Evolutionary conservation across 2,113 vertebrate species (phyloP).

Genomic region (Hucho hucho): DNA sequence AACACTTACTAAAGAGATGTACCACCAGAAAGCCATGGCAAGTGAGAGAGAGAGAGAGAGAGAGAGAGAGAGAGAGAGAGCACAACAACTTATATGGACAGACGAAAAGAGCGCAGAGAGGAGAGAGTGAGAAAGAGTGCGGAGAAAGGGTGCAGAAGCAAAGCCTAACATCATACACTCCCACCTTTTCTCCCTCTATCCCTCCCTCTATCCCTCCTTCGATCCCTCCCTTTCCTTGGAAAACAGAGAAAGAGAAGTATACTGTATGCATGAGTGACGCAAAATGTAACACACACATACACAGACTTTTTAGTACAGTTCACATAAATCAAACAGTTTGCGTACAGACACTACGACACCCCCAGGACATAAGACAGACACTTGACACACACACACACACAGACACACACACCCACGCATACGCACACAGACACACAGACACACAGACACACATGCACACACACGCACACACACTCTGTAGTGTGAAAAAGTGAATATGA

Average conservation of each 20-base stretch:
- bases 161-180: constrained; percentile 49
- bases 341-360: not conserved
- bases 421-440: constrained; percentile 17
- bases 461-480: not conserved
- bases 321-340: not conserved
- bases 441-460: constrained; percentile 7
- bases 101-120: constrained; percentile 30
- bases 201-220: constrained; percentile 22
- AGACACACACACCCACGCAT: not conserved
- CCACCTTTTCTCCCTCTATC: not conserved
- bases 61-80: constrained; percentile 19
- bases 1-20: constrained; percentile 22
- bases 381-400: not conserved
- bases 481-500: not conserved
- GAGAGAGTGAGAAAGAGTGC: not conserved
- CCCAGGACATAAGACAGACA: not conserved
- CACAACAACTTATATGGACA: not conserved
- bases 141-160: constrained; percentile 34
- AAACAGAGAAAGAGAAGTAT: constrained; percentile 31
- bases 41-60: constrained; percentile 40
- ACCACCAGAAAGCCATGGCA: constrained; percentile 48
- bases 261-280: constrained; percentile 35
- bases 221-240: constrained; percentile 28
- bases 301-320: not conserved
- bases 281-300: constrained; percentile 28